A percentile compares a stretch with the other conserved stretches of the same genome.
These are phyloP conservation scores for Neodontobutis hainanensis DNA, from an alignment of 2,113 vertebrate genomes.

Conservation along the genomic window DNA sequence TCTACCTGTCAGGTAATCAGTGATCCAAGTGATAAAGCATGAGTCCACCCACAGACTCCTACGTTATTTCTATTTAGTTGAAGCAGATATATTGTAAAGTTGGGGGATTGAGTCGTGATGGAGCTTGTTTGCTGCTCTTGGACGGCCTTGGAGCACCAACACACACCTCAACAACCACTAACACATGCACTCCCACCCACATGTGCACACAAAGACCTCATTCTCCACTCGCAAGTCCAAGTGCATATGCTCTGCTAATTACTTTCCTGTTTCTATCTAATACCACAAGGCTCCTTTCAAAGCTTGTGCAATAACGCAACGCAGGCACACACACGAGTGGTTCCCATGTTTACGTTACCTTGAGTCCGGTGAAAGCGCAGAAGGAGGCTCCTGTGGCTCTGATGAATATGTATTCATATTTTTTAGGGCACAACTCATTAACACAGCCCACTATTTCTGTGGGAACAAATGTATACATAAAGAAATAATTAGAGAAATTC, in stretches of 20 bases:
- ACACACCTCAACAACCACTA: neutral
- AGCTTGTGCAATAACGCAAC: conserved; percentile 27
- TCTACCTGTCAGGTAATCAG: too few relatives aligned
- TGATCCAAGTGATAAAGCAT: too few relatives aligned
- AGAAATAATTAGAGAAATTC: neutral
- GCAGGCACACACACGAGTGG: conserved; percentile 9
- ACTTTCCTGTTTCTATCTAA: conserved; percentile 53
- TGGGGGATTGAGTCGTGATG: neutral
- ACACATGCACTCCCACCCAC: conserved; percentile 1
- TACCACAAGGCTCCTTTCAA: conserved; percentile 39
- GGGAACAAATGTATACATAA: neutral
- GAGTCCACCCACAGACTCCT: too few relatives aligned
- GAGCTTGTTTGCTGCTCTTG: neutral
- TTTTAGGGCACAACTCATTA: neutral
- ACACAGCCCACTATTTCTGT: neutral
- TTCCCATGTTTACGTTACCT: conserved; percentile 3
- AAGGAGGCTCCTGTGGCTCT: neutral
- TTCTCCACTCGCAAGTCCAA: conserved; percentile 46
- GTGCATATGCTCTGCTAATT: conserved; percentile 62
- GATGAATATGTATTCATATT: conserved; percentile 6
- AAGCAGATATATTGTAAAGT: too few relatives aligned
- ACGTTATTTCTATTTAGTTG: too few relatives aligned
- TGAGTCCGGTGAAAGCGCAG: neutral
- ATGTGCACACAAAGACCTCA: conserved; percentile 40
- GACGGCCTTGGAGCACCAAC: conserved; percentile 36